These are phyloP conservation scores for Aphelocoma californica DNA, from an alignment of 2,797 vertebrate species.

Conservation along the genomic window DNA sequence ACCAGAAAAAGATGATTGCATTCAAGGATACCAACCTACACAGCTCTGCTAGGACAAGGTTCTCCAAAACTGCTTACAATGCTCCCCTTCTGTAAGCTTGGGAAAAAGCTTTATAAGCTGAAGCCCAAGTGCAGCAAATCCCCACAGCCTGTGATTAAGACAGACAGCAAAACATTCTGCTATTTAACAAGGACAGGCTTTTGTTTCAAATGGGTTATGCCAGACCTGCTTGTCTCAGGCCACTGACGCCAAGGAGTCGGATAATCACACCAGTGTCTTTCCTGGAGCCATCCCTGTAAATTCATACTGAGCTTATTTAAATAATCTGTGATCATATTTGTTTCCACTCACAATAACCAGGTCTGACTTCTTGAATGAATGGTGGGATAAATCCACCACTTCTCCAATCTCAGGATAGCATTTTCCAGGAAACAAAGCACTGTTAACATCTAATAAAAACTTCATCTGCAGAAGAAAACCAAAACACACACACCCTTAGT, in stretches of 20 bases:
- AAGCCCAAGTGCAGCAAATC: neutral
- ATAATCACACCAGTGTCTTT: constrained; percentile 3
- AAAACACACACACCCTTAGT: neutral
- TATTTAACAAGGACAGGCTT: neutral
- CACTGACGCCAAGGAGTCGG: neutral
- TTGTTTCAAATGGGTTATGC: constrained; percentile 19
- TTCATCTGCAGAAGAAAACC: neutral
- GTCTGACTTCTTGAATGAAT: neutral
- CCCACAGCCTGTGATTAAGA: neutral
- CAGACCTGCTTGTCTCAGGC: constrained; percentile 11
- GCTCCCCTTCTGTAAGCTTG: neutral
- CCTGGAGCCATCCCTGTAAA: neutral
- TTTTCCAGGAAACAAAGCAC: neutral
- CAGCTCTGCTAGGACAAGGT: neutral
- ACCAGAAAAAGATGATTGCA: neutral
- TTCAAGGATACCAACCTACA: neutral
- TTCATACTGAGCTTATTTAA: neutral
- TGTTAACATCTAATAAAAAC: neutral
- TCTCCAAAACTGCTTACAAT: neutral
- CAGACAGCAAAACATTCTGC: neutral
- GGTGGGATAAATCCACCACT: neutral
- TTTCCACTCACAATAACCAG: neutral
- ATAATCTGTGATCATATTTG: neutral
- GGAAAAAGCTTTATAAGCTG: neutral
- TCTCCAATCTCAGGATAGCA: neutral